Conservation (phyloP, 2,797 vertebrate species). For the Lacerta agilis region DNA sequence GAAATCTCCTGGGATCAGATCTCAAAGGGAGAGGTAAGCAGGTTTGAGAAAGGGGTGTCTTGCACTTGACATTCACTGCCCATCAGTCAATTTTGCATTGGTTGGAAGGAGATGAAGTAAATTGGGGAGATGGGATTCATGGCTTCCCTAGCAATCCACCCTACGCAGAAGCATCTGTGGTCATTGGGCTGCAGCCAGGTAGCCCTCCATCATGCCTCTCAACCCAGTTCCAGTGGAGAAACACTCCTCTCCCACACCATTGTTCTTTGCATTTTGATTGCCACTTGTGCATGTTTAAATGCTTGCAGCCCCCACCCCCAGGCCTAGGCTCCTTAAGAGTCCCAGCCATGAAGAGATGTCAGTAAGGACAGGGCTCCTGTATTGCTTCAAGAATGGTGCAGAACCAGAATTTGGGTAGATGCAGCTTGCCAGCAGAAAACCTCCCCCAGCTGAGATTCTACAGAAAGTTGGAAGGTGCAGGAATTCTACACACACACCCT, state of each 20-base stretch:
- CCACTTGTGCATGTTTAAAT: background rate
- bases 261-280: background rate
- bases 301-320: background rate
- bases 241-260: background rate
- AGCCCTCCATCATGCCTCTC: background rate
- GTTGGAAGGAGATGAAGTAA: background rate
- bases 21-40: background rate
- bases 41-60: background rate
- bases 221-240: background rate
- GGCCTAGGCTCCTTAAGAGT: background rate
- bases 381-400: background rate
- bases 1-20: background rate
- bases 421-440: background rate
- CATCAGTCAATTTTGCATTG: background rate
- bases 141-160: background rate
- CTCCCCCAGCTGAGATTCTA: background rate
- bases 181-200: background rate
- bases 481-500: background rate
- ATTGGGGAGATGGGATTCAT: background rate
- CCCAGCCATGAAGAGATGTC: background rate
- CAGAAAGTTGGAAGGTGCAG: background rate
- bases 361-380: background rate
- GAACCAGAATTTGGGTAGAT: background rate
- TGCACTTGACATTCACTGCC: background rate
- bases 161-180: too few species aligned